Percentiles rank a stretch among this genome's conserved stretches.
Conservation (phyloP, 2,888 invertebrate genomes). For the Chrysolina haemoptera region DNA sequence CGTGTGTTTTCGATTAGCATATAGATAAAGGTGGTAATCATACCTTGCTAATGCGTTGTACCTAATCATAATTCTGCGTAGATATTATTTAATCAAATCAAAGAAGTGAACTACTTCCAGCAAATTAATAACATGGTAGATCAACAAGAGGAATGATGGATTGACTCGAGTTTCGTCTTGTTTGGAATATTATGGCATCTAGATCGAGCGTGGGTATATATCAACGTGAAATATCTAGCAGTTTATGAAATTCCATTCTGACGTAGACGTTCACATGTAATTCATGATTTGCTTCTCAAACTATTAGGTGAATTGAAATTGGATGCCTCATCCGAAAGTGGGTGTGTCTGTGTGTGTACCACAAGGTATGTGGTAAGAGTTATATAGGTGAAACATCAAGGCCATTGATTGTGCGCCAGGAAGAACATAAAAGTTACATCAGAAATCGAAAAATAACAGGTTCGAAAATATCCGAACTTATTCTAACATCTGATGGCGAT, state of each 20-base stretch:
- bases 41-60: slow-evolving; percentile 11
- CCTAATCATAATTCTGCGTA: not conserved
- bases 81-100: slow-evolving; percentile 17
- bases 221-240: not conserved
- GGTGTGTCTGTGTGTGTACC: too few species aligned
- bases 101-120: slow-evolving; percentile 19
- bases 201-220: slow-evolving; percentile 12
- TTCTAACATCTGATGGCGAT: too few species aligned
- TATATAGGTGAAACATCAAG: too few species aligned
- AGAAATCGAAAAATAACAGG: too few species aligned
- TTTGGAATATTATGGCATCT: not conserved
- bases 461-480: too few species aligned
- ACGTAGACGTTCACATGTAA: not conserved
- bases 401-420: too few species aligned
- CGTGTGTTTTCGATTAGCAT: slow-evolving; percentile 16
- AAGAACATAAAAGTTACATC: too few species aligned
- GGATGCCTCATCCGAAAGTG: not conserved
- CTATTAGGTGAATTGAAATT: not conserved
- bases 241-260: slow-evolving; percentile 1
- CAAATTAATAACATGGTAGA: slow-evolving; percentile 17
- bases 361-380: too few species aligned
- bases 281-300: not conserved
- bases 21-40: slow-evolving; percentile 21
- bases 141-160: slow-evolving; percentile 11
- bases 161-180: slow-evolving; percentile 1